Evolutionary conservation across 1,140 invertebrate species (phyloP), one percentile per base, ranked within the genome.

Genomic region (Sweltsa coloradensis): DNA sequence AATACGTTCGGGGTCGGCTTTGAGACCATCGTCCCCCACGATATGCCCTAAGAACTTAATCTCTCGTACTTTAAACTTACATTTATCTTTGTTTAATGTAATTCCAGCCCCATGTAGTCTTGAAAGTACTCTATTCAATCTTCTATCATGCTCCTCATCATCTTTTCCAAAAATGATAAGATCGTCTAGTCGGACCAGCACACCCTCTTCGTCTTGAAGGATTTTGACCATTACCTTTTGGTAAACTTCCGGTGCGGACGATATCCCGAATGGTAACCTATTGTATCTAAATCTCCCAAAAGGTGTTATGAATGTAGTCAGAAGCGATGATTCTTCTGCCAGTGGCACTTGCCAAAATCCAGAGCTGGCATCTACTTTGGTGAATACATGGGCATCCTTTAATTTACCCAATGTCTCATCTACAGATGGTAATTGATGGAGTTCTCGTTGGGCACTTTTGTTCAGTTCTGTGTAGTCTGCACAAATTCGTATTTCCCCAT

Each of bases 381-480:
- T 36, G 18, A 52, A 55, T 22, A 34, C 25, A 14, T 19, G n/a
- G 13, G 37, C 51, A 9, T 52, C 37, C 5, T 27, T 21, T 11
- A 47, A 13, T 22, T 19, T 13, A 21, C 13, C 5, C 19, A 47
- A 26, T 19, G 23, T 22, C 16, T 47, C 45, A 36, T 47, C 45
- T 13, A 47, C 45, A 3, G 16, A 36, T 11, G 46, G 40, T 31
- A 54, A 41, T 2, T 27, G 27, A 40, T 43, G n/a, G 25, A 50
- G 51, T 19, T 58, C 51, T 11, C 61, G 41, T 26, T 52, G 39
- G 14, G 61, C 51, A 45, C 47, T 55, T 25, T 52, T 49, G 45
- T 65, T 64, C 6, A 64, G 46, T 19, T 48, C n/a, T 23, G 52
- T 61, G 6, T 57, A 62, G 45, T 70, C 68, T 4, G 62, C 62